Percentiles rank a stretch among this genome's conserved stretches.
Evolutionary conservation across 2,888 invertebrate genomes (phyloP).

Genomic region (Alviniconcha strummeri): DNA sequence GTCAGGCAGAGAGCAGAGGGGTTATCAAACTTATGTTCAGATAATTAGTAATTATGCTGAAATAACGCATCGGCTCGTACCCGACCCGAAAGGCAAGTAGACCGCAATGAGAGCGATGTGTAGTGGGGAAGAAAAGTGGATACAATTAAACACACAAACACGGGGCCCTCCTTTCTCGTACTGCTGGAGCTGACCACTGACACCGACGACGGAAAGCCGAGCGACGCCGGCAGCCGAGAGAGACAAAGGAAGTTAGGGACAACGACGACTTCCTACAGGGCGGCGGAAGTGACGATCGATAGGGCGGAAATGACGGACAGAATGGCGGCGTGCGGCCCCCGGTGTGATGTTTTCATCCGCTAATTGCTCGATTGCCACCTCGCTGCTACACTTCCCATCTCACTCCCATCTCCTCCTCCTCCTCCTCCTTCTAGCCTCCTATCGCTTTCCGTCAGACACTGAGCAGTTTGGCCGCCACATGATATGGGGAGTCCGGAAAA

Average conservation of each 20-base stretch:
- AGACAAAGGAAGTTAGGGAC: slow-evolving; percentile 15
- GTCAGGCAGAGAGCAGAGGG: too few relatives aligned
- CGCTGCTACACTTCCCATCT: slow-evolving; percentile 10
- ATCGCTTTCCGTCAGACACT: not conserved
- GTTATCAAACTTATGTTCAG: too few relatives aligned
- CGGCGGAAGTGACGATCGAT: slow-evolving; percentile 25
- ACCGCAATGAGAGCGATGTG: too few relatives aligned
- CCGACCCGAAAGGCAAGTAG: too few relatives aligned
- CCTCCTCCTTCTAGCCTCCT: not conserved
- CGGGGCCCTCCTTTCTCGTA: too few relatives aligned
- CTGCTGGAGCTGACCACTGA: too few relatives aligned
- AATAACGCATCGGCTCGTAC: too few relatives aligned
- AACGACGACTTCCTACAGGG: slow-evolving; percentile 6
- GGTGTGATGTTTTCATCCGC: slow-evolving; percentile 21
- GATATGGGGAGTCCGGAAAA: too few relatives aligned
- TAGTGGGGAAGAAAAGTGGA: too few relatives aligned
- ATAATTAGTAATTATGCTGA: too few relatives aligned
- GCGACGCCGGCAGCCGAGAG: not conserved
- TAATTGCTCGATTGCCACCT: slow-evolving; percentile 33
- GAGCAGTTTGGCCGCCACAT: not conserved
- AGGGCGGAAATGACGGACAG: slow-evolving; percentile 24
- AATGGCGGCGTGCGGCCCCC: not conserved
- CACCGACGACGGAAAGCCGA: too few relatives aligned
- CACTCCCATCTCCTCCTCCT: not conserved
- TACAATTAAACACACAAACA: too few relatives aligned